Evolutionary conservation across 2,797 vertebrate species (phyloP).

Genomic region (Strix occidentalis): DNA sequence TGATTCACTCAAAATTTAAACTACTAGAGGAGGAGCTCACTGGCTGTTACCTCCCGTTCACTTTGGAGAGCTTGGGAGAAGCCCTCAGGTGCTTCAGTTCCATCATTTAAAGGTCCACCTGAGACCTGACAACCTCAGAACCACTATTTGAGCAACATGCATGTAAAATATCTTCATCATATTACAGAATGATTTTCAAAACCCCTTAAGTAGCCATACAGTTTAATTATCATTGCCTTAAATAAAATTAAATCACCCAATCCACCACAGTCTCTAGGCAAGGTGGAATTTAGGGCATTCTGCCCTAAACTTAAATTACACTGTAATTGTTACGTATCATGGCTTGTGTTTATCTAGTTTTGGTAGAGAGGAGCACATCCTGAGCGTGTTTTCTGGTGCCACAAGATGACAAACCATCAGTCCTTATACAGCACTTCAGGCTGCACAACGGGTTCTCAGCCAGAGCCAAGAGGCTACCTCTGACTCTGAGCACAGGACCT

Average conservation of each 20-base stretch:
- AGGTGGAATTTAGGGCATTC: neutral
- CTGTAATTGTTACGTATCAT: neutral
- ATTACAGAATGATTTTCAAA: neutral
- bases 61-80: neutral
- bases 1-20: neutral
- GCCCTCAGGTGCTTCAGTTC: neutral
- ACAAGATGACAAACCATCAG: rapidly evolving
- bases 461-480: neutral
- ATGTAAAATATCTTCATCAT: neutral
- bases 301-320: neutral
- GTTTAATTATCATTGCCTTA: neutral
- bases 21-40: neutral
- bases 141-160: neutral
- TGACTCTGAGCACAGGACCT: rapidly evolving
- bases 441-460: neutral
- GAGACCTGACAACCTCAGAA: neutral
- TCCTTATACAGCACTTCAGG: neutral
- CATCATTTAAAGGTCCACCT: neutral
- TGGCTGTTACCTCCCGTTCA: neutral
- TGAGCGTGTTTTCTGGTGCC: neutral
- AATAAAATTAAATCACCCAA: neutral
- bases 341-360: neutral
- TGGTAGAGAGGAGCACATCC: neutral
- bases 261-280: rapidly evolving
- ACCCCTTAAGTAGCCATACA: neutral